A percentile compares a stretch with the other conserved stretches of the same genome.
phyloP scores from a whole-genome alignment of 2,113 vertebrate genomes.

The Hemichromis elongatus region DNA sequence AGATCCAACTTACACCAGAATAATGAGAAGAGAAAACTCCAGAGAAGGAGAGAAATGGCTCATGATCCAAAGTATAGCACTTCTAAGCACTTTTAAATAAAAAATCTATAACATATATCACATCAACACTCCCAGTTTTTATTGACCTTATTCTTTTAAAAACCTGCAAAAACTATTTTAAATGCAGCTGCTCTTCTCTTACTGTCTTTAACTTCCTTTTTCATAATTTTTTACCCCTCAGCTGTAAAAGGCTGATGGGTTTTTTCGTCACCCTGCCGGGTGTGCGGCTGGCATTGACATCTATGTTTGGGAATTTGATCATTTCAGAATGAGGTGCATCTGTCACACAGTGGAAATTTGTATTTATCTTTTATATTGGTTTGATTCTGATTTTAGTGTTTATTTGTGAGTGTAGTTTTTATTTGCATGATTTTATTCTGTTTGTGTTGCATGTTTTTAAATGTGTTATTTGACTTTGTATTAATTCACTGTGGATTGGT shows the following conservation, averaged over 20 bases:
- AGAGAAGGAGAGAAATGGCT: background rate
- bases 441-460: no score
- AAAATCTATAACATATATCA: background rate
- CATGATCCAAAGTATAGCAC: background rate
- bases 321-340: background rate
- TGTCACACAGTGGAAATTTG: no score
- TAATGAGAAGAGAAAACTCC: background rate
- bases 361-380: no score
- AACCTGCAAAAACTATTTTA: background rate
- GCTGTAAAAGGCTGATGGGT: background rate
- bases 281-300: accelerated
- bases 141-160: background rate
- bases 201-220: background rate
- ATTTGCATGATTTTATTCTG: no score
- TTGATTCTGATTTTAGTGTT: no score
- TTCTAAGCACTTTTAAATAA: background rate
- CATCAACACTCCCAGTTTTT: background rate
- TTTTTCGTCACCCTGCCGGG: background rate
- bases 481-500: no score
- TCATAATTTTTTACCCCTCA: background rate
- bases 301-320: background rate
- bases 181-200: background rate
- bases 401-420: no score
- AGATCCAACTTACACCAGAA: background rate
- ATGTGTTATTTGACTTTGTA: no score